A percentile compares a stretch with the other conserved stretches of the same genome.
Evolutionary conservation across 1,140 invertebrate genomes (phyloP).

Genomic region (Meloidogyne floridensis): DNA sequence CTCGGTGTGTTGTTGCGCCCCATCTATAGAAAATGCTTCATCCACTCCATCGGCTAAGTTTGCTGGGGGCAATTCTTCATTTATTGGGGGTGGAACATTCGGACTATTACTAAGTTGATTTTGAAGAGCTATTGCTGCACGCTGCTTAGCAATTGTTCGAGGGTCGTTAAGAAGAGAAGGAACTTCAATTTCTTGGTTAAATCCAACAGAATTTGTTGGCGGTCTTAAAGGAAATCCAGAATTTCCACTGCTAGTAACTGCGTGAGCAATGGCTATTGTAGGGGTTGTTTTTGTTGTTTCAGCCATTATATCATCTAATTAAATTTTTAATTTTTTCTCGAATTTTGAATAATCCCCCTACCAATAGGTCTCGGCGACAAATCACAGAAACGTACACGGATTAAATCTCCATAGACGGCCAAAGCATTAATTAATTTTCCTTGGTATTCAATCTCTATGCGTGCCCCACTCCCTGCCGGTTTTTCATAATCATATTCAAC

Average conservation of each 20-base stretch:
- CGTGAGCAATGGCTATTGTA: not conserved
- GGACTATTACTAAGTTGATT: not conserved
- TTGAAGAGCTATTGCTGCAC: not conserved
- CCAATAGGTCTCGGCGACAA: constrained; percentile 48
- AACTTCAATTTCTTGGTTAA: not conserved
- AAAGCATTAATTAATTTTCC: constrained; percentile 54
- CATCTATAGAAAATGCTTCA: not conserved
- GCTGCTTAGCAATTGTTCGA: not conserved
- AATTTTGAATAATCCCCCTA: not conserved
- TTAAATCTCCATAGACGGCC: constrained; percentile 40
- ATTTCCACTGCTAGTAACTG: not conserved
- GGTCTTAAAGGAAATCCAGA: not conserved
- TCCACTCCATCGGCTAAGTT: constrained; percentile 6
- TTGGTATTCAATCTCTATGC: constrained; percentile 55
- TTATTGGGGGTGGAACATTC: not conserved
- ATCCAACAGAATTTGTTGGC: constrained; percentile 4
- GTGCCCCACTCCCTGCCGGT: constrained; percentile 54
- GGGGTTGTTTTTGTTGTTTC: constrained; percentile 28
- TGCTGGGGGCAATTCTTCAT: not conserved
- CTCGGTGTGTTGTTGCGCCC: not conserved
- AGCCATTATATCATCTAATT: constrained; percentile 24
- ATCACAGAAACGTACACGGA: constrained; percentile 55
- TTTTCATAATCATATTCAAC: constrained; percentile 53
- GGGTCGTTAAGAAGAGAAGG: not conserved
- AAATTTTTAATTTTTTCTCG: not conserved